These are phyloP conservation scores for Gymnobelideus leadbeateri DNA, from an alignment of 2,113 vertebrate genomes.

Conservation along the genomic window DNA sequence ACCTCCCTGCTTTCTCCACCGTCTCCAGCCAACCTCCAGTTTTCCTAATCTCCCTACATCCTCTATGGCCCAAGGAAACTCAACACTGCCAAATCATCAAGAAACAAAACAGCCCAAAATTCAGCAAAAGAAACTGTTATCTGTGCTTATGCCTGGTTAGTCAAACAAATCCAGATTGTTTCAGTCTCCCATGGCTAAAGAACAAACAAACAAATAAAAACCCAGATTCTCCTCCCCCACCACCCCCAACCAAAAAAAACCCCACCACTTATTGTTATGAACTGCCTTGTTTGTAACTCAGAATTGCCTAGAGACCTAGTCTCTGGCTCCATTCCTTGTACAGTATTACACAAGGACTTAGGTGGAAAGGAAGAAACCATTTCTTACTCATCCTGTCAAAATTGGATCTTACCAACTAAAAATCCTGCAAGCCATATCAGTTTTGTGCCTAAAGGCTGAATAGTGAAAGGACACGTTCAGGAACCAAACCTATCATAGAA, in stretches of 20 bases:
- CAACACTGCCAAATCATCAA: background rate
- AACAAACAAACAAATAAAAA: background rate
- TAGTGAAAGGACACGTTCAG: background rate
- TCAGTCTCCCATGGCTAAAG: background rate
- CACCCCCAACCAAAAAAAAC: too few species aligned
- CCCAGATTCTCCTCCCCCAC: background rate
- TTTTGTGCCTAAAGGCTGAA: background rate
- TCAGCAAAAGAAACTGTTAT: background rate
- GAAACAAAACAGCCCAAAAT: background rate
- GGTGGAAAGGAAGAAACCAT: background rate
- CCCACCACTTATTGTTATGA: background rate
- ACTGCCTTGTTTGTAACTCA: background rate
- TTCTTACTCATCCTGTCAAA: background rate
- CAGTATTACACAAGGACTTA: background rate
- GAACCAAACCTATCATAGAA: background rate
- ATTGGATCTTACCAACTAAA: background rate
- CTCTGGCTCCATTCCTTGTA: background rate
- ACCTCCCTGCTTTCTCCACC: background rate
- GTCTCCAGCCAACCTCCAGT: background rate
- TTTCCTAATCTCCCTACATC: background rate
- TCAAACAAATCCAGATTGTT: background rate
- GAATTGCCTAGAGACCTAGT: background rate
- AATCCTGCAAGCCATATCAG: background rate
- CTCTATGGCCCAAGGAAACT: background rate
- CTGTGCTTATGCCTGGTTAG: background rate